Evolutionary conservation across 2,113 vertebrate species (phyloP).

Genomic region (Lepus timidus): DNA sequence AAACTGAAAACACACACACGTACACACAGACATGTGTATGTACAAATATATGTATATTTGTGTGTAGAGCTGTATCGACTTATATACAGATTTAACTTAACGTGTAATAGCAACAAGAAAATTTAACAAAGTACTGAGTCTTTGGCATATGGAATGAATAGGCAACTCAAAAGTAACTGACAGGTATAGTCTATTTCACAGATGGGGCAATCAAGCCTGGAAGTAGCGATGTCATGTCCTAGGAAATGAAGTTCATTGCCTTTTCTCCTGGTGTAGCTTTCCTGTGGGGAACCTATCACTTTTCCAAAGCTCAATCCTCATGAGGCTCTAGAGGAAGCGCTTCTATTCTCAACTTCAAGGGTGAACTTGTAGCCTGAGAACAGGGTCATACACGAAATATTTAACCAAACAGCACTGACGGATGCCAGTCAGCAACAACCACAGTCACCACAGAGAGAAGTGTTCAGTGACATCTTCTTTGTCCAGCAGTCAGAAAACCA

Average conservation of each 20-base stretch:
- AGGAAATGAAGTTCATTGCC: background rate
- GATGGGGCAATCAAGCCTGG: background rate
- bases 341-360: background rate
- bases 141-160: background rate
- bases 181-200: background rate
- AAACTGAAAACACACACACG: background rate
- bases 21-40: background rate
- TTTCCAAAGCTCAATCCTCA: background rate
- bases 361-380: background rate
- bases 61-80: background rate
- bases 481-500: background rate
- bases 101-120: background rate
- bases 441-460: background rate
- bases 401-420: background rate
- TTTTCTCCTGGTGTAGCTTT: background rate
- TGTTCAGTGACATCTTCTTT: too few species aligned
- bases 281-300: background rate
- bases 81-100: background rate
- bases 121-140: background rate
- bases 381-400: background rate
- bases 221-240: background rate
- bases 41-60: background rate
- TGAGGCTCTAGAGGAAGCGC: background rate
- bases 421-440: background rate
- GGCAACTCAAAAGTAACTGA: background rate